phyloP scores from a whole-genome alignment of 2,113 vertebrate genomes.

The Chamaetylas fuelleborni region DNA sequence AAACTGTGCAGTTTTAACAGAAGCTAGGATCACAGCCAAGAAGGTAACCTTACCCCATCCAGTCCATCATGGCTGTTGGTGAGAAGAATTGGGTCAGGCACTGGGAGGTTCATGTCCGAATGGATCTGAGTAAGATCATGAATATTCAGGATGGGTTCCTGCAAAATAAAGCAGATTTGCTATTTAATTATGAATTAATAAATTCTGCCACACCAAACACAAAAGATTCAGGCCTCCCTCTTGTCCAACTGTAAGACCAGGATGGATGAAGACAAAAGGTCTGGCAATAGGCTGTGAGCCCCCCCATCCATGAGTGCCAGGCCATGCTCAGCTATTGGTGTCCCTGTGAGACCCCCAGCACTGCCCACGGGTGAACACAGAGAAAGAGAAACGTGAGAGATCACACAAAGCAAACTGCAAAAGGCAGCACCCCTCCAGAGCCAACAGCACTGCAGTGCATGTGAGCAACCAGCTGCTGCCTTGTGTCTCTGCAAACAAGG shows the following conservation, averaged over 20 bases:
- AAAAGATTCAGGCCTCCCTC: background rate
- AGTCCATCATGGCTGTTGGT: slow-evolving; percentile 93
- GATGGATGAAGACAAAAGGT: background rate
- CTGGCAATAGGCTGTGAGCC: background rate
- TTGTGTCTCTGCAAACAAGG: fast-evolving
- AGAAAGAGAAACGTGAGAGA: background rate
- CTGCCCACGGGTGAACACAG: fast-evolving
- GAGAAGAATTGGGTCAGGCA: slow-evolving; percentile 96
- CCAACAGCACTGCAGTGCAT: background rate
- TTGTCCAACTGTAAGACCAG: background rate
- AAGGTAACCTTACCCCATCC: slow-evolving; percentile 83
- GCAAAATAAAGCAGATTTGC: background rate
- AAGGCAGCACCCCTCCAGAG: background rate
- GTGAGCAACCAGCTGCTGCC: fast-evolving
- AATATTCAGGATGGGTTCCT: slow-evolving; percentile 96
- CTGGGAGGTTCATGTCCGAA: slow-evolving; percentile 94
- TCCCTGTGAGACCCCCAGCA: background rate
- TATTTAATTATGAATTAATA: background rate
- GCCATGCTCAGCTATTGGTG: background rate
- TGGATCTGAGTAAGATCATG: slow-evolving; percentile 95
- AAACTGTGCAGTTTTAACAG: background rate
- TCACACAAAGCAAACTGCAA: background rate
- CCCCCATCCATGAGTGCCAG: background rate
- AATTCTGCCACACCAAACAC: background rate
- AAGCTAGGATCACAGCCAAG: background rate